Percentiles rank a stretch among this genome's conserved stretches.
phyloP scores from a whole-genome alignment of 2,113 vertebrate genomes.

The Pseudopipra pipra region DNA sequence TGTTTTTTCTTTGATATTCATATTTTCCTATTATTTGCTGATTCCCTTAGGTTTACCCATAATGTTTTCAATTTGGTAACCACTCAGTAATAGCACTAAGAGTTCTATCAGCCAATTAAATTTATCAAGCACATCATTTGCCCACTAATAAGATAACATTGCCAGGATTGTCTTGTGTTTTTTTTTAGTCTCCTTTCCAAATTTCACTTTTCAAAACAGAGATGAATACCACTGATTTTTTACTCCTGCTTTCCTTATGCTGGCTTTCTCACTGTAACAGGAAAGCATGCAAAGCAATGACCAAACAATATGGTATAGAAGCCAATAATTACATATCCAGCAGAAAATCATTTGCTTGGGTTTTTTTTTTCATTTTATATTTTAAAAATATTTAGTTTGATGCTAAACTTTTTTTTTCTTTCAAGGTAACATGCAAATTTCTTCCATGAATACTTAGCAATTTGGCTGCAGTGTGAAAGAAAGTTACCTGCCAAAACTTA shows the following conservation, averaged over 20 bases:
- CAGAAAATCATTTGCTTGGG: background rate
- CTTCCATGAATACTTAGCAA: background rate
- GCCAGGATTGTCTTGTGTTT: constrained; percentile 29
- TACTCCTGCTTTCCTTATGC: background rate
- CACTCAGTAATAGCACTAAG: constrained; percentile 70
- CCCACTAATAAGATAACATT: constrained; percentile 68
- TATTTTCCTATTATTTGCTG: constrained; percentile 67
- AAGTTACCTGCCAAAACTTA: background rate
- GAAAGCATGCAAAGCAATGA: background rate
- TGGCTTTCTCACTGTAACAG: background rate
- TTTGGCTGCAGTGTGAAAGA: background rate
- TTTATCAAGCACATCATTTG: constrained; percentile 76
- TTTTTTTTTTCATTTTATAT: background rate
- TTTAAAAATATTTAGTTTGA: background rate
- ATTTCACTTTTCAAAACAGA: background rate
- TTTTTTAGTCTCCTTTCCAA: constrained; percentile 34
- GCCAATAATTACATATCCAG: background rate
- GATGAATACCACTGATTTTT: background rate
- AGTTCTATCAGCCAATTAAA: constrained; percentile 76
- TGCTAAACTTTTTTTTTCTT: background rate
- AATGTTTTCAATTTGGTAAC: constrained; percentile 77
- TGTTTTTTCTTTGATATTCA: constrained; percentile 65
- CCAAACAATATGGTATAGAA: background rate
- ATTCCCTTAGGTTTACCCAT: constrained; percentile 65
- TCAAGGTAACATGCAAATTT: background rate